phyloP scores from a whole-genome alignment of 2,888 invertebrate genomes.

The Troides oblongomaculatus region DNA sequence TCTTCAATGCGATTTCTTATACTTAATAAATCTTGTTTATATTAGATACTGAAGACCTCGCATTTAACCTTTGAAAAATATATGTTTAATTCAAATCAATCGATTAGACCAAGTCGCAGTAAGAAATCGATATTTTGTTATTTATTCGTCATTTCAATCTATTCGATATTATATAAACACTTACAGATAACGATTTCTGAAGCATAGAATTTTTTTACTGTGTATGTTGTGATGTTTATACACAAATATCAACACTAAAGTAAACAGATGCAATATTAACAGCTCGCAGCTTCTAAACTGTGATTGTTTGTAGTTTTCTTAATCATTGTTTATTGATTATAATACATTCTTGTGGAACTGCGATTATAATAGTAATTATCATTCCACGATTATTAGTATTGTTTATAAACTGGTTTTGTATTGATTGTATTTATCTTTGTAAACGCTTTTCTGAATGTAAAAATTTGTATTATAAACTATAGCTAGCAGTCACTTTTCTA shows the following conservation, averaged over 20 bases:
- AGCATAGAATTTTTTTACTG: neutral
- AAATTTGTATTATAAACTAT: slow-evolving; percentile 8
- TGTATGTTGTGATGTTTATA: neutral
- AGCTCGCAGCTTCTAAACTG: neutral
- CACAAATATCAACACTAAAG: neutral
- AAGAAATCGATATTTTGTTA: neutral
- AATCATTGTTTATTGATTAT: slow-evolving; percentile 18
- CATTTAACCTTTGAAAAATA: neutral
- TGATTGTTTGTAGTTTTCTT: slow-evolving; percentile 10
- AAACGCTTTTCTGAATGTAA: neutral
- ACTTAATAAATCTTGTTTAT: neutral
- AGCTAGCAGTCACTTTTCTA: no score
- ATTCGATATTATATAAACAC: neutral
- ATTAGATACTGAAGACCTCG: neutral
- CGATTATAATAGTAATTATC: slow-evolving; percentile 14
- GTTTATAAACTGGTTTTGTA: slow-evolving; percentile 14
- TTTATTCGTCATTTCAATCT: neutral
- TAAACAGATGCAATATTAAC: neutral
- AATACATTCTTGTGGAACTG: slow-evolving; percentile 16
- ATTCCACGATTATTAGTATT: slow-evolving; percentile 14
- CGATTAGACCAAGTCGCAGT: neutral
- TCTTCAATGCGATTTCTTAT: no score
- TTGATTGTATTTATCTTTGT: neutral
- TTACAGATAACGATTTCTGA: no score
- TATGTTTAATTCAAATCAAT: neutral